These are phyloP conservation scores for Mirounga angustirostris DNA, from an alignment of 2,113 vertebrate species.

Conservation along the genomic window DNA sequence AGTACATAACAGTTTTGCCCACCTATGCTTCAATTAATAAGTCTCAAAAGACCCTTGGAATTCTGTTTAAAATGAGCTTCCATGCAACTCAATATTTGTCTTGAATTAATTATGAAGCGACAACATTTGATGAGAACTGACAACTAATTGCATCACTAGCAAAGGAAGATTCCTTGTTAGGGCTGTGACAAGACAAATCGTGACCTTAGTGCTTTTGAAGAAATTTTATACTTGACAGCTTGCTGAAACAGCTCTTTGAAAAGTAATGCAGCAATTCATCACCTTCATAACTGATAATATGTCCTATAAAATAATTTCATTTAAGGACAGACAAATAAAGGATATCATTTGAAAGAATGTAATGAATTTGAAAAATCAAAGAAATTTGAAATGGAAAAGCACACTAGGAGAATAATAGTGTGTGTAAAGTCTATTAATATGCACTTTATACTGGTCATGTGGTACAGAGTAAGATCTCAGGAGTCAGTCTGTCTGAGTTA, in stretches of 20 bases:
- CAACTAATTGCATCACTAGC: constrained; percentile 70
- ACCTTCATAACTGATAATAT: constrained; percentile 81
- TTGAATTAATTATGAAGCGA: constrained; percentile 85
- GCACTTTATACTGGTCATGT: background rate
- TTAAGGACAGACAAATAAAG: constrained; percentile 83
- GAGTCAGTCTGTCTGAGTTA: background rate
- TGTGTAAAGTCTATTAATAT: background rate
- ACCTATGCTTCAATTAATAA: constrained; percentile 70
- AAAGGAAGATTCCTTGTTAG: constrained; percentile 72
- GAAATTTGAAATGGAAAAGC: constrained; percentile 43
- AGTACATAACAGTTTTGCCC: constrained; percentile 54
- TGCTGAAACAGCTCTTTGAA: constrained; percentile 82
- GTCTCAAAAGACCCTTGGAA: constrained; percentile 75
- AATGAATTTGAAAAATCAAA: constrained; percentile 71
- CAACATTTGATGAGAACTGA: constrained; percentile 69
- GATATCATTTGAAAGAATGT: constrained; percentile 36
- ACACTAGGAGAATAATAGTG: background rate
- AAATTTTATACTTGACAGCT: constrained; percentile 74
- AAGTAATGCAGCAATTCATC: constrained; percentile 81
- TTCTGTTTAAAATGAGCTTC: constrained; percentile 83
- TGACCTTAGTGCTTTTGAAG: constrained; percentile 80
- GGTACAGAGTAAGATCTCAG: background rate
- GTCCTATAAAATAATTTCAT: constrained; percentile 74
- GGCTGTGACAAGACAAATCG: constrained; percentile 69
- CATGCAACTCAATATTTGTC: constrained; percentile 72